Evolutionary conservation across 1,140 invertebrate species (phyloP).

Genomic region (Microplitis demolitor): DNA sequence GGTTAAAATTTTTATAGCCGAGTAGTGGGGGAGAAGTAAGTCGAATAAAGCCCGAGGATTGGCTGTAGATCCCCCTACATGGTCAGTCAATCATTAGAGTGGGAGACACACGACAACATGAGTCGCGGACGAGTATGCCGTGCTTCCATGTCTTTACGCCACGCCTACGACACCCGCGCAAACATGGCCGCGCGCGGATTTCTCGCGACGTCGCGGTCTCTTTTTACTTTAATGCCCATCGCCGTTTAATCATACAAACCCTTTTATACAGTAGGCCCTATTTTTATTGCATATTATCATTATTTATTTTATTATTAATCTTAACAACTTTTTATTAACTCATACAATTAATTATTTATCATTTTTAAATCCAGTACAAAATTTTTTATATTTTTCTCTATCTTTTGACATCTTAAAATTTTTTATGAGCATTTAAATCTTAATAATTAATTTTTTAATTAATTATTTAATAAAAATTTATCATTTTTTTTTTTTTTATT

Average conservation of each 20-base stretch:
- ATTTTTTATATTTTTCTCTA: no score
- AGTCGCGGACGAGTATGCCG: conserved; percentile 19
- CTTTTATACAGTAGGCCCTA: no score
- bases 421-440: no score
- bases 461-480: no score
- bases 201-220: conserved; percentile 29
- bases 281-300: no score
- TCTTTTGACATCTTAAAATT: no score
- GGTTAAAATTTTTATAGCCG: neutral
- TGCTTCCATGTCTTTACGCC: conserved; percentile 35
- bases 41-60: conserved; percentile 7
- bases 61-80: conserved; percentile 5
- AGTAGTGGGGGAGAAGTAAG: neutral
- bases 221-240: neutral
- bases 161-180: conserved; percentile 59
- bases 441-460: no score
- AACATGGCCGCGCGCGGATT: conserved; percentile 56
- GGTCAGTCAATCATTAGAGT: conserved; percentile 13
- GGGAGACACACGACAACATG: conserved; percentile 34
- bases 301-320: no score
- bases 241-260: neutral
- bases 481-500: no score
- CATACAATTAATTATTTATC: no score
- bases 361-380: no score
- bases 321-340: no score